These are phyloP conservation scores for Xerus inauris DNA, from an alignment of 2,113 vertebrate species.

Conservation along the genomic window DNA sequence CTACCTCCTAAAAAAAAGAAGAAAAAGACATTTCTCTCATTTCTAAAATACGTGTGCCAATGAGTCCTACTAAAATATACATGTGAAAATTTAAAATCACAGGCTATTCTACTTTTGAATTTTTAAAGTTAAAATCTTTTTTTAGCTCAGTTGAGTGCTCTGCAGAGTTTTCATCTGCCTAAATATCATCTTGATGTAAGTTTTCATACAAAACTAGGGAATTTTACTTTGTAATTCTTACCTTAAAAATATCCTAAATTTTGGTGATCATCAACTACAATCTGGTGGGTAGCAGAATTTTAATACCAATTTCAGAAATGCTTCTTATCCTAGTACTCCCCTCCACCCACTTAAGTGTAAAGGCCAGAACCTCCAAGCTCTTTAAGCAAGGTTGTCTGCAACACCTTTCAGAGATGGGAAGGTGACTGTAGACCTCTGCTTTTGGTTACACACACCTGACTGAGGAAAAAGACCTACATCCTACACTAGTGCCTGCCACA, in stretches of 20 bases:
- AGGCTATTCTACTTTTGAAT: background rate
- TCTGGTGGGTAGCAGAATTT: background rate
- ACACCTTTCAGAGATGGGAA: background rate
- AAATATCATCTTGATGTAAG: slow-evolving; percentile 9
- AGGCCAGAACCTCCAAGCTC: background rate
- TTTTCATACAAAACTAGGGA: slow-evolving; percentile 14
- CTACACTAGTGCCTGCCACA: background rate
- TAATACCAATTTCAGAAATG: background rate
- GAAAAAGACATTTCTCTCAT: background rate
- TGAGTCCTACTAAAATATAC: background rate
- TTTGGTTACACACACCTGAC: background rate
- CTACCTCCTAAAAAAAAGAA: background rate
- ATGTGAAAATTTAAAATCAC: background rate
- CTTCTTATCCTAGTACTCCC: background rate
- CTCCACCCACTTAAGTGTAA: background rate
- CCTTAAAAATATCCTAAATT: background rate
- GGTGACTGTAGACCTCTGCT: background rate
- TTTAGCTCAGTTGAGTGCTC: background rate
- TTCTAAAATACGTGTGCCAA: background rate
- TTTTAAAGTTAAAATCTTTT: slow-evolving; percentile 30
- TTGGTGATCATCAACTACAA: background rate
- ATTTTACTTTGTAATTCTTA: slow-evolving; percentile 10
- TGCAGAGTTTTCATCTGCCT: background rate
- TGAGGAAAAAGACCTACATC: background rate
- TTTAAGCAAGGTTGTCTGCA: background rate